Evolutionary conservation across 2,797 vertebrate genomes (phyloP).

Genomic region (Morus bassanus): DNA sequence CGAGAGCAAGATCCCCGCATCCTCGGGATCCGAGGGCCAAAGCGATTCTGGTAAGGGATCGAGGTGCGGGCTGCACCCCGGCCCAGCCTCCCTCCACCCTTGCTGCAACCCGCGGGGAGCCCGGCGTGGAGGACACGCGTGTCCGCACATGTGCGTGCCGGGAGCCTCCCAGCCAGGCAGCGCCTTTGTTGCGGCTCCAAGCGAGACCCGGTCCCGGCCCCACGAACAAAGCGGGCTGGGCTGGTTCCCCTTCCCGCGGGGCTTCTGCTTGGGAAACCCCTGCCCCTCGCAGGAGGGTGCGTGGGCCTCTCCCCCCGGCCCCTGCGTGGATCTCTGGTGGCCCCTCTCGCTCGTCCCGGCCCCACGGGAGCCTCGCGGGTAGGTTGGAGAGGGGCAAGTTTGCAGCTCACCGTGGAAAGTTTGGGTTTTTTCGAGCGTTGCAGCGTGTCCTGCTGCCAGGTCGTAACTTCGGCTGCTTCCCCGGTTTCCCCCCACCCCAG

Average conservation of each 20-base stretch:
- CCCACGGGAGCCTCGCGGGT: background rate
- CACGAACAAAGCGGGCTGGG: background rate
- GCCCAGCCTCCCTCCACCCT: background rate
- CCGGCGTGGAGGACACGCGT: background rate
- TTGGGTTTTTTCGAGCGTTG: background rate
- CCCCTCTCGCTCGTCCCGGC: background rate
- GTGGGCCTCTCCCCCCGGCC: background rate
- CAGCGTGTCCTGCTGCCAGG: background rate
- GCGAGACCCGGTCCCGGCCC: background rate
- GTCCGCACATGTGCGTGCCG: background rate
- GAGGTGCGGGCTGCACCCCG: background rate
- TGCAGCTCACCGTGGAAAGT: background rate
- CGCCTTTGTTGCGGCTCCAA: conserved; percentile 16
- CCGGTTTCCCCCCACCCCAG: no score
- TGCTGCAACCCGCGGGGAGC: background rate
- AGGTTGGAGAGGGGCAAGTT: background rate
- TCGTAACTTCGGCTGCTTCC: background rate
- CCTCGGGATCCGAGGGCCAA: conserved; percentile 92
- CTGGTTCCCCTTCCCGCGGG: conserved; percentile 6
- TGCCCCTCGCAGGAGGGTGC: background rate
- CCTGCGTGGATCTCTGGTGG: background rate
- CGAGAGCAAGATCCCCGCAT: conserved; percentile 84
- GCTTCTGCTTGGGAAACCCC: conserved; percentile 1
- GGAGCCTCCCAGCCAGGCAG: background rate
- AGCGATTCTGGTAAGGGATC: conserved; percentile 92